These are phyloP conservation scores for Pristiophorus japonicus DNA, from an alignment of 2,113 vertebrate genomes.

Conservation along the genomic window DNA sequence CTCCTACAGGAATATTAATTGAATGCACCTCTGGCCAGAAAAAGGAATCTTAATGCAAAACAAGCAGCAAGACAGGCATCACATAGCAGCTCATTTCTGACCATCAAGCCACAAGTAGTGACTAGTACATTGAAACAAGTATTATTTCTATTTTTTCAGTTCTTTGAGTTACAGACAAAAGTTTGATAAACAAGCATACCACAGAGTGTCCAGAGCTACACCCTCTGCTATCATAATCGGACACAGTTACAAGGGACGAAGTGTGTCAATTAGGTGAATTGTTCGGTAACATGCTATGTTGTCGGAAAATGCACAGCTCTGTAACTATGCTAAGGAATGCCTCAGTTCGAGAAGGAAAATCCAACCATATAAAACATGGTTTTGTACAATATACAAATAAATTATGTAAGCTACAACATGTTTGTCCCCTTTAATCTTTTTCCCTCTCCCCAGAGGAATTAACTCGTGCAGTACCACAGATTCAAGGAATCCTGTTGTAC, in stretches of 20 bases:
- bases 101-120: neutral
- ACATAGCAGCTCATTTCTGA: conserved; percentile 6
- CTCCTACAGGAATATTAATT: too few relatives aligned
- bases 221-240: neutral
- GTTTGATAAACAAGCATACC: conserved; percentile 22
- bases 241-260: neutral
- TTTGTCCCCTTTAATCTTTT: neutral
- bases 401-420: neutral
- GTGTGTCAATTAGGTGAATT: neutral
- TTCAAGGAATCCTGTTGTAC: too few relatives aligned
- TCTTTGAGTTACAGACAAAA: neutral
- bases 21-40: neutral
- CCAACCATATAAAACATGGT: neutral
- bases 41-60: neutral
- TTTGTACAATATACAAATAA: neutral
- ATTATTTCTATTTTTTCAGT: neutral
- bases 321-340: neutral
- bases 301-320: neutral
- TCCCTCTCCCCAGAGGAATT: neutral
- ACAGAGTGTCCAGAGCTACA: neutral
- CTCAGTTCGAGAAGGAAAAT: neutral
- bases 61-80: neutral
- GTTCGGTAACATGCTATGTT: neutral
- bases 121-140: neutral
- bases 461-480: too few relatives aligned